Base-by-base conservation (phyloP, 2,113 vertebrate genomes). In the Eubucco bourcierii region DNA sequence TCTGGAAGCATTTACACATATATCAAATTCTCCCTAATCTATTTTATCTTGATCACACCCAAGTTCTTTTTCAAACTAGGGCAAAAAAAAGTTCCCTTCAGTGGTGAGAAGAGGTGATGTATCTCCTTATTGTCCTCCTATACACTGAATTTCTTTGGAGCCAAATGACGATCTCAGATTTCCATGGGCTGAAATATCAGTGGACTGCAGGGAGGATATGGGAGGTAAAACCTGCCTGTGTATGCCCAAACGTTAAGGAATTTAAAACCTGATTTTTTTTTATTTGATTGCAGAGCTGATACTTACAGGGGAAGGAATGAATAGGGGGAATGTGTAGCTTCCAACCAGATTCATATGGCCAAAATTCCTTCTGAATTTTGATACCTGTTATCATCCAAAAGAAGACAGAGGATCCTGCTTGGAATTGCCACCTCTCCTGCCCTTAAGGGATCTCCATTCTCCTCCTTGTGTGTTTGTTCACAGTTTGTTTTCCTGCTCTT, bases 11-110 rank as follows among this genome's bases (percentile, higher is more conserved):
- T 91, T 95, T 89, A 64, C 53, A 70, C 2, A 0, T 78, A 81
- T 93, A 95, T 97, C 90, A 90, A 92, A 90, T 96, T 94, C 93
- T 93, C 86, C 50, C 37, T 93, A 78, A 90, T 90, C 86, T 95
- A 72, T 95, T 94, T 94, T 71, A 92, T 95, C 86, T 94, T 87
- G 91, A 95, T 90, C 90, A 83, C 90, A 94, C 53, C 52, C 73
- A 94, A 87, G 73, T 80, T 91, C 77, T 92, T 88, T 95, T 88
- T 94, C 87, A 87, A 93, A 64, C 70, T 39, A 33, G 79, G 56
- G 66, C 87, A 92, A 73, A 94, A 92, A 94, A 84, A 90, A 8
- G 15, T 94, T 88, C 63, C 67, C 67, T 88, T 53, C 80, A 66
- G 47, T 90, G 55, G 44, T 80, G 77, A 91, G 52, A 68, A 75